Evolutionary conservation across 2,797 vertebrate species (phyloP).

Genomic region (Podargus strigoides): DNA sequence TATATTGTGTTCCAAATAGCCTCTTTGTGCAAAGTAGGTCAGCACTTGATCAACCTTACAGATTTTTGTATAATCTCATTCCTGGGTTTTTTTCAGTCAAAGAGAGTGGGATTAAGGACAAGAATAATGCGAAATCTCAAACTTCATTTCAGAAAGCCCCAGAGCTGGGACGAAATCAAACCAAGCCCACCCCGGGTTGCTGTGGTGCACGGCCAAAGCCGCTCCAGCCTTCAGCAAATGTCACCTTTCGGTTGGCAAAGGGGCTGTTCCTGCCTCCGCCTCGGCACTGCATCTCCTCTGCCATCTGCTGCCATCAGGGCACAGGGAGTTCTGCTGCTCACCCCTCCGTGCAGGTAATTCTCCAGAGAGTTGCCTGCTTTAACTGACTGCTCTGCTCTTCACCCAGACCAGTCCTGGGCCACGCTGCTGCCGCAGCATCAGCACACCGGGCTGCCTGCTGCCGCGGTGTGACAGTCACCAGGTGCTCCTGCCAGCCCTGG

Average conservation of each 20-base stretch:
- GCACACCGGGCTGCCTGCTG: neutral
- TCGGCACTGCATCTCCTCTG: neutral
- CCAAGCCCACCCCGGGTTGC: neutral
- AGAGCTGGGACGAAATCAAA: neutral
- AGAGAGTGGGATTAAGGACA: slow-evolving; percentile 40
- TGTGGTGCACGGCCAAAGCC: neutral
- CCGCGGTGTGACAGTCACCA: too few relatives aligned
- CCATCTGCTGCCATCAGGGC: neutral
- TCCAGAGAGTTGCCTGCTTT: neutral
- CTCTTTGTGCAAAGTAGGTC: slow-evolving; percentile 63
- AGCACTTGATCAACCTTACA: slow-evolving; percentile 52
- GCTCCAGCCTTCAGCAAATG: neutral
- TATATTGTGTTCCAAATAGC: slow-evolving; percentile 31
- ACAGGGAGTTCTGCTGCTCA: neutral
- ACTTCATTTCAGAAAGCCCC: slow-evolving; percentile 10
- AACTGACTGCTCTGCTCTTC: neutral
- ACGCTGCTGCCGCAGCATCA: neutral
- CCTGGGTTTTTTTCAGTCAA: slow-evolving; percentile 44
- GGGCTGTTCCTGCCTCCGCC: accelerated
- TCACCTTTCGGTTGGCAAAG: neutral
- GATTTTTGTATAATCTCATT: slow-evolving; percentile 61
- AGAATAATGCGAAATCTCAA: neutral
- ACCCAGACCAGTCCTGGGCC: neutral
- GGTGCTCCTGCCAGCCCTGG: too few relatives aligned
- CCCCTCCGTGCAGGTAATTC: neutral